Conservation (phyloP, 2,113 vertebrate species). For the Scomber colias region DNA sequence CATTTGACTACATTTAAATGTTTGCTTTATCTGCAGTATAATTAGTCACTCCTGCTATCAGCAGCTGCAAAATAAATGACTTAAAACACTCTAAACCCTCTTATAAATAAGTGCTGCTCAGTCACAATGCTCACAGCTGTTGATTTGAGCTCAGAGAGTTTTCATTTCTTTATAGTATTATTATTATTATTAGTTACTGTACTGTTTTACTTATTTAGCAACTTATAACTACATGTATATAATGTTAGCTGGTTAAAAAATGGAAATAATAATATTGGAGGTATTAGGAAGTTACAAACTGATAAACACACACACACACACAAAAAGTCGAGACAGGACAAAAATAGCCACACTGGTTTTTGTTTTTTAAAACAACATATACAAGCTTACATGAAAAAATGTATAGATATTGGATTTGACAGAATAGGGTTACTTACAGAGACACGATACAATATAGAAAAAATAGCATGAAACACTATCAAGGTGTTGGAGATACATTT, state of each 20-base stretch:
- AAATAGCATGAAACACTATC: background rate
- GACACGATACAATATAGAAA: background rate
- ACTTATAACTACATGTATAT: background rate
- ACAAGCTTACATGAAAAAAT: background rate
- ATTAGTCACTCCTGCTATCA: too few relatives aligned
- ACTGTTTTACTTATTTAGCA: background rate
- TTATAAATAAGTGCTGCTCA: background rate
- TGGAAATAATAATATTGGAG: too few relatives aligned
- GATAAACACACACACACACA: background rate
- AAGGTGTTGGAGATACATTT: background rate
- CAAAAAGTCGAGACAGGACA: background rate
- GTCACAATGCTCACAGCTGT: background rate
- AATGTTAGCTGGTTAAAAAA: background rate
- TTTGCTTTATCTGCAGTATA: background rate
- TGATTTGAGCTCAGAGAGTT: background rate
- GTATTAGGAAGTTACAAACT: background rate
- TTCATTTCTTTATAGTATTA: background rate
- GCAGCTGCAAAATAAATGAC: too few relatives aligned
- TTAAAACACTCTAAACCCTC: too few relatives aligned
- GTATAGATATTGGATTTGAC: slow-evolving; percentile 14
- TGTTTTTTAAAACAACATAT: slow-evolving; percentile 2
- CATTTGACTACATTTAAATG: background rate
- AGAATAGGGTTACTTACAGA: slow-evolving; percentile 20
- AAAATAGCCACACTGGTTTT: slow-evolving; percentile 12
- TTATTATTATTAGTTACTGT: background rate